phyloP scores from a whole-genome alignment of 2,797 vertebrate species.

The Gallirallus australis region DNA sequence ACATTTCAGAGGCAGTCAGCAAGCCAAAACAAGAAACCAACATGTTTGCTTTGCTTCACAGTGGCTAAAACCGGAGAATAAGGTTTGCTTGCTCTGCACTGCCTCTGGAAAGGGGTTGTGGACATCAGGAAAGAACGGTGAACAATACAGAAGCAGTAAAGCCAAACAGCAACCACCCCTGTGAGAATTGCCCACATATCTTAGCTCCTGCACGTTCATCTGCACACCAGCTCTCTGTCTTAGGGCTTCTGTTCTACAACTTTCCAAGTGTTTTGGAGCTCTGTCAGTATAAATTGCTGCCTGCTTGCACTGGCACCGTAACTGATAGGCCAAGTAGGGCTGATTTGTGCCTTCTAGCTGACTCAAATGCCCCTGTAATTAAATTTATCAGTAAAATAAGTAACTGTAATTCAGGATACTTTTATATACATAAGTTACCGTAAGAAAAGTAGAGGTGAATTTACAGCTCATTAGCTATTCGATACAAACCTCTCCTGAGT shows the following conservation, averaged over 20 bases:
- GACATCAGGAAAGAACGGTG: not conserved
- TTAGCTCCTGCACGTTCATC: not conserved
- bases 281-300: not conserved
- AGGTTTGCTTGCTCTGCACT: not conserved
- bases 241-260: not conserved
- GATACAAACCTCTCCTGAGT: not conserved
- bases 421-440: not conserved
- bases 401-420: not conserved
- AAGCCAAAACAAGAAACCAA: not conserved
- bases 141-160: not conserved
- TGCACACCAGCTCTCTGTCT: not conserved
- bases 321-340: not conserved
- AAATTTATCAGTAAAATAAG: too few relatives aligned
- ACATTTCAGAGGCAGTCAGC: not conserved
- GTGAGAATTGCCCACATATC: not conserved
- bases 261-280: not conserved
- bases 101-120: not conserved
- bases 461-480: not conserved
- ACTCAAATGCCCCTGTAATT: not conserved
- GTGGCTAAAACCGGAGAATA: not conserved
- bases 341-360: not conserved
- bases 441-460: not conserved
- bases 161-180: not conserved
- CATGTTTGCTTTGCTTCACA: not conserved
- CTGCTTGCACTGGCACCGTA: not conserved